Evolutionary conservation across 2,888 invertebrate species (phyloP), one percentile per base, ranked within the genome.

Genomic region (Pandemis cinnamomeana): DNA sequence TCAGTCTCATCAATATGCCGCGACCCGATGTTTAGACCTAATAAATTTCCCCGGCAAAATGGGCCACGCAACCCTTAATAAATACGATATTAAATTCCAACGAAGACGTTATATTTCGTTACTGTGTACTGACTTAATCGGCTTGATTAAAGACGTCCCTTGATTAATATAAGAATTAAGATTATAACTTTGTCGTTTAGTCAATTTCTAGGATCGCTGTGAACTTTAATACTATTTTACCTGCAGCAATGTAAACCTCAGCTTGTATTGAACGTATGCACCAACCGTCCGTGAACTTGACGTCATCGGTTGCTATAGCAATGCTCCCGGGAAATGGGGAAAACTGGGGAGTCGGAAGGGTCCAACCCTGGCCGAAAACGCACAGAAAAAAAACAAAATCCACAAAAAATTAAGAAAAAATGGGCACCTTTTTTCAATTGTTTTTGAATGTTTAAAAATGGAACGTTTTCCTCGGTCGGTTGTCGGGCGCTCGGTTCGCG

Each of bases 241-340:
- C 74, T 74, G 51, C 51, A 71, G 41, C 71, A 15, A 70, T 44
- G 73, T 64, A 69, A 70, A 70, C 51, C 73, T 66, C 70, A 63
- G 55, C 68, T 72, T 70, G 73, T 92, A 93, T 92, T 85, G 92
- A 93, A 88, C 92, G 89, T 89, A 91, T 93, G 93, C 93, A 94
- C 91, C 89, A 91, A 86, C 85, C 91, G 91, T 87, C 92, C 92
- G 84, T 93, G 93, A 93, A 93, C 93, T 93, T 94, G 92, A 89
- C 91, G 93, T 89, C 89, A 89, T 87, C 80, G 85, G 89, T 91
- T 91, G 89, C 91, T 91, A 91, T 91, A 91, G 91, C 86, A 89
- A 90, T 89, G 80, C 87, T 78, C 87, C 88, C 87, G 84, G 90
- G 86, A 85, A 86, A 87, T 20, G 86, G 83, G 86, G 82, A 58